Evolutionary conservation across 2,888 invertebrate genomes (phyloP), one percentile per base, ranked within the genome.

Genomic region (Drosophila mettleri): DNA sequence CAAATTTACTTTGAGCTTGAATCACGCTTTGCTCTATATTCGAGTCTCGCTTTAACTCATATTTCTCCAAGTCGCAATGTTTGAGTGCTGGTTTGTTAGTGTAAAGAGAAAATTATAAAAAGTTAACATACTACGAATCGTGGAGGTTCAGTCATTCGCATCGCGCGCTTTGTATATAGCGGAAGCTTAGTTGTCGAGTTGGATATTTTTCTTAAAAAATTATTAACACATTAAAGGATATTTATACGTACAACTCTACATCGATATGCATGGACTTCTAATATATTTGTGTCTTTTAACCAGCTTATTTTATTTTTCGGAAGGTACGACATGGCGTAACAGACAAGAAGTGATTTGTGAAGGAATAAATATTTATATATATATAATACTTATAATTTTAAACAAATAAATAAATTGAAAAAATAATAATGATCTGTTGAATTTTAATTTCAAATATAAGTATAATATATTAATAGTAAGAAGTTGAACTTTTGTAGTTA

Each of bases 231-330:
- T 29, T 38, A 49, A 49, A 81, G 74, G 71, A 83, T 58, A 61
- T 33, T 34, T 52, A 31, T 24, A 16, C 9, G 31, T 46, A 18
- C 36, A 22, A 36, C 34, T 2, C 68, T 54, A 54, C 14, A 59
- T 14, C 67, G 58, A 58, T 48, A 90, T 86, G 80, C 83, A 80
- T 61, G 71, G 66, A 39, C 57, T 73, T 45, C 46, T 74, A 31
- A 70, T 89, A 34, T 89, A 75, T 29, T 76, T 69, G 48, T 73
- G 83, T 24, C 45, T 90, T 10, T 43, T 90, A 36, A 73, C 80
- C 62, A 88, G 90, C 60, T 70, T 91, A 59, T 90, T 92, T 88
- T 89, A 90, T 70, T 91, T 92, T 79, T 91, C 91, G 59, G 91
- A 91, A 91, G 91, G 91, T 91, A 90, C 71, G 67, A 27, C 14